Base-by-base conservation (phyloP, 2,113 vertebrate species). In the Sorex araneus region DNA sequence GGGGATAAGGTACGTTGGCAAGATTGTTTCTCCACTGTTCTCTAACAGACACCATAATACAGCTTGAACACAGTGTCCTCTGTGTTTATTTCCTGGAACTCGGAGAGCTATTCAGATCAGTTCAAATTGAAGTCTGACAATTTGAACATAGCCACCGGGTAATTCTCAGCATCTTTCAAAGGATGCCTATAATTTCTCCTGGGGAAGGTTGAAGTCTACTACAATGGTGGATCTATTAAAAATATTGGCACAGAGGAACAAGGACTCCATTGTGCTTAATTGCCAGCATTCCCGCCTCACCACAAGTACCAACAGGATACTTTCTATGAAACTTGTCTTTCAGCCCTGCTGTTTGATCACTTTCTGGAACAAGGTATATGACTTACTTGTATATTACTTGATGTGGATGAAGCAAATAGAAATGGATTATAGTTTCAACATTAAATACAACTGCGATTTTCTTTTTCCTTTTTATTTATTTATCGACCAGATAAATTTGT, bases 181-280 rank as follows among this genome's bases (percentile, higher is more conserved):
- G 89, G 87, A 94, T 60, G 92, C 54, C 79, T 96, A 76, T 77
- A 57, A 90, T 96, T 98, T 97, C 96, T 95, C 82, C 88, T 47
- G 71, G 83, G 97, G 91, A 96, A 97, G 94, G 92, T 91, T 94
- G 94, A 95, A 93, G 78, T 93, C 45, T 78, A 10, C 83, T 95
- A 96, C 95, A 97, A 94, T 97, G 95, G 97, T 91, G 92, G 95
- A 95, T 96, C 94, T 97, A 96, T 95, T 97, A 95, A 95, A 96
- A 97, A 96, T 97, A 97, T 97, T 97, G 97, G 96, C 93, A 93
- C 0, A 0, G 80, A 92, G 69, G 92, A 97, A 97, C 97, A 98
- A 97, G 94, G 94, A 94, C 75, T 67, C 88, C 94, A 94, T 97
- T 98, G 97, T 98, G 88, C 95, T 96, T 93, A 85, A 84, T 95